Evolutionary conservation across 2,888 invertebrate species (phyloP), one percentile per base, ranked within the genome.

Genomic region (Anaspis maculata): DNA sequence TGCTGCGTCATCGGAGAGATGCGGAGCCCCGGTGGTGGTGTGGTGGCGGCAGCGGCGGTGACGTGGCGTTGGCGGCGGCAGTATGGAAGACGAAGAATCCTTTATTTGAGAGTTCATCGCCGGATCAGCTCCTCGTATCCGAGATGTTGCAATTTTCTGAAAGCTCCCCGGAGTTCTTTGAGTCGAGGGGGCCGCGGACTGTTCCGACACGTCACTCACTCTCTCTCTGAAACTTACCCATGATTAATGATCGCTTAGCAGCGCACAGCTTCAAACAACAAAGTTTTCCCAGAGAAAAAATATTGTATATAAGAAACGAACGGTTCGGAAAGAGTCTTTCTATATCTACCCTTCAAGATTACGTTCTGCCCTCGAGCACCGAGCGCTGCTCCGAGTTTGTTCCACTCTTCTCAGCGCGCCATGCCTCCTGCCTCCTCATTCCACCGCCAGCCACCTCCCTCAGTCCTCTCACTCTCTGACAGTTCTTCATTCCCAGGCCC

Each of bases 241-340:
- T 71, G 71, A 71, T 71, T 71, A 71, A 71, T 71, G 71, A 68
- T 69, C 61, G 66, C 66, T 66, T 64, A 67, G 65, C 61, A 59
- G 61, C 62, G 62, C 64, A 66, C 69, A 68, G 70, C 70, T 70
- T 69, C 70, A 69, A 72, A 72, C 73, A 73, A 72, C 72, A 72
- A 73, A 72, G 70, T 73, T 73, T 73, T 73, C 72, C 71, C 72
- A 71, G 71, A 68, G 70, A 71, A 66, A 66, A 65, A 66, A 67
- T 65, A 62, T 62, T 63, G 58, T 62, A 59, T 62, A 64, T 62
- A 65, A 65, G 65, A 64, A 65, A 65, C 62, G 63, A 64, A 62
- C 61, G 57, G n/a, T 58, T 61, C 61, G 57, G 54, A 64, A 64
- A 64, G 64, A 64, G 58, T 64, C 61, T 64, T 59, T 62, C 59